Percentiles rank a stretch among this genome's conserved stretches.
These are phyloP conservation scores for Speoplatyrhinus poulsoni DNA, from an alignment of 2,113 vertebrate genomes.

Conservation along the genomic window DNA sequence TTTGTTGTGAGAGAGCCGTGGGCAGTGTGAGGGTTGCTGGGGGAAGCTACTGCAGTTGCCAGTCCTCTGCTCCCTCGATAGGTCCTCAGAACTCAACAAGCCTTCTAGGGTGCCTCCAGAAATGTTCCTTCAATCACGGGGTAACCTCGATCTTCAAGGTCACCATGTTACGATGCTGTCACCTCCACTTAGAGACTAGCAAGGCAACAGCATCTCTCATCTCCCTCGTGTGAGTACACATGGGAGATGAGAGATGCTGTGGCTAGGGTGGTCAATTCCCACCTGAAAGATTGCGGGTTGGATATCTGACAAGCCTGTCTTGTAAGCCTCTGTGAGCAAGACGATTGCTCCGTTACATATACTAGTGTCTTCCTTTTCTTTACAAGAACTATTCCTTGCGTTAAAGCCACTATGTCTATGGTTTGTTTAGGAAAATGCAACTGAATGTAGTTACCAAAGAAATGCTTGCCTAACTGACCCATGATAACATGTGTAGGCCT, in stretches of 20 bases:
- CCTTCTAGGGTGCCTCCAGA: slow-evolving; percentile 80
- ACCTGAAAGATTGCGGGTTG: too few relatives aligned
- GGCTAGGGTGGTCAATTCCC: too few relatives aligned
- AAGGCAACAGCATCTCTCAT: slow-evolving; percentile 21
- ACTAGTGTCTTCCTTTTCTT: too few relatives aligned
- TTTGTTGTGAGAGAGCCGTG: slow-evolving; percentile 21
- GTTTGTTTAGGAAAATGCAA: too few relatives aligned
- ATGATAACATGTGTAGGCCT: too few relatives aligned
- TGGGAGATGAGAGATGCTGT: not conserved
- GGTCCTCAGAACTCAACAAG: slow-evolving; percentile 58
- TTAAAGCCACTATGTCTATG: too few relatives aligned
- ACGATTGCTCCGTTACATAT: too few relatives aligned
- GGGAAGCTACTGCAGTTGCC: slow-evolving; percentile 36
- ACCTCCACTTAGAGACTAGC: slow-evolving; percentile 71
- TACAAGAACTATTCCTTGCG: too few relatives aligned
- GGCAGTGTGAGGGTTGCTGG: slow-evolving; percentile 3
- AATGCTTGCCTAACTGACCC: too few relatives aligned
- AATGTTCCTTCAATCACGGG: slow-evolving; percentile 72
- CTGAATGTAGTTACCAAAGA: too few relatives aligned
- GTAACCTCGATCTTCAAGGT: slow-evolving; percentile 39
- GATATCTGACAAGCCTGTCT: too few relatives aligned
- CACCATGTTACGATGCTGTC: slow-evolving; percentile 71
- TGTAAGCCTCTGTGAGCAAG: too few relatives aligned
- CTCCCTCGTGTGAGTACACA: slow-evolving; percentile 20
- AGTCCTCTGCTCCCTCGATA: slow-evolving; percentile 51